Conservation (phyloP, 2,797 vertebrate genomes). For the Leucoraja ocellata region DNA sequence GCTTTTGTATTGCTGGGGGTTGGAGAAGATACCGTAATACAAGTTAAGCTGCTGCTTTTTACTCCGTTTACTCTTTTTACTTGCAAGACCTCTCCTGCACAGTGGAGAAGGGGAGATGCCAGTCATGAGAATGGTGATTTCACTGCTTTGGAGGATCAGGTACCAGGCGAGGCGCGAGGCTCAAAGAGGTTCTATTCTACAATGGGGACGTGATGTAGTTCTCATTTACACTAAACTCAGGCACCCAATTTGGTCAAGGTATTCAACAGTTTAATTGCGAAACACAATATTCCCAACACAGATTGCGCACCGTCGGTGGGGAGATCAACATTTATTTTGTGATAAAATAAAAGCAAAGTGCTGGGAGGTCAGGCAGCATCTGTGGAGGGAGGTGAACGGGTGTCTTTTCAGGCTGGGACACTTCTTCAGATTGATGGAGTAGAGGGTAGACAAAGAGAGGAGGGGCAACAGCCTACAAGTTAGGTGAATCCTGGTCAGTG, state of each 20-base stretch:
- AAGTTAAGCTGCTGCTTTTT: conserved; percentile 32
- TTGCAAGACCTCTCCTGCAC: background rate
- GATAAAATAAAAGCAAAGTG: too few species aligned
- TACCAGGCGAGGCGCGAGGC: background rate
- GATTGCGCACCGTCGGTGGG: background rate
- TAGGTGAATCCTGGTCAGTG: too few species aligned
- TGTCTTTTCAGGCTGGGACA: too few species aligned
- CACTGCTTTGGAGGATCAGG: background rate
- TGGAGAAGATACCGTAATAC: conserved; percentile 30
- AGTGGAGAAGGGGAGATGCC: background rate
- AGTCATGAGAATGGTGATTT: background rate
- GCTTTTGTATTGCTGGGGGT: conserved; percentile 25
- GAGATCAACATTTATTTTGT: background rate
- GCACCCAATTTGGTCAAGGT: background rate
- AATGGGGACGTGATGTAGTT: background rate
- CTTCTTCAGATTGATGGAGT: too few species aligned
- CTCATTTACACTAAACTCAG: background rate
- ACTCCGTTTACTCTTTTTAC: background rate
- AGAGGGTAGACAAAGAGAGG: too few species aligned
- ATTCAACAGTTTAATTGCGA: background rate
- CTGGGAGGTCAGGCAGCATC: too few species aligned
- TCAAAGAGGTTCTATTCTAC: background rate
- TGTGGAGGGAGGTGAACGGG: too few species aligned
- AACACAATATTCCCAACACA: background rate
- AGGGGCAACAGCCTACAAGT: too few species aligned